These are phyloP conservation scores for Turdus rufiventris DNA, from an alignment of 2,113 vertebrate genomes.

Conservation along the genomic window DNA sequence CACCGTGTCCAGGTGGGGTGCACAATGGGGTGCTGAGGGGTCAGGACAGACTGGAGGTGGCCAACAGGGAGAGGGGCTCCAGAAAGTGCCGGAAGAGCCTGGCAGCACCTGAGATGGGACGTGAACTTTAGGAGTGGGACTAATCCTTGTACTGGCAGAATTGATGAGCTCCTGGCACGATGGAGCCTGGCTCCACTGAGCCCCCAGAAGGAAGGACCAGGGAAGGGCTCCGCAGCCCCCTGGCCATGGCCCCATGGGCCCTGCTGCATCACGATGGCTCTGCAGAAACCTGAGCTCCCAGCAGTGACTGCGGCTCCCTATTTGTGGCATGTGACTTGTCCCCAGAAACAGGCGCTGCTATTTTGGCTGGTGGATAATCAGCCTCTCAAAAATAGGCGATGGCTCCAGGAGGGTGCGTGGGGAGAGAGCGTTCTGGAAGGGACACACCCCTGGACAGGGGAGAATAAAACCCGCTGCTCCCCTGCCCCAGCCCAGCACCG, in stretches of 20 bases:
- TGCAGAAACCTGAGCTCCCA: conserved; percentile 47
- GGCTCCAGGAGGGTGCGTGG: conserved; percentile 13
- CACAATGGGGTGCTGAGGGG: no score
- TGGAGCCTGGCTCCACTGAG: accelerated
- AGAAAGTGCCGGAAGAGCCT: neutral
- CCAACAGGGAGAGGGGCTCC: no score
- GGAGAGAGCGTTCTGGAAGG: conserved; percentile 53
- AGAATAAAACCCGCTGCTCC: conserved; percentile 30
- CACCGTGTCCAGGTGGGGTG: neutral
- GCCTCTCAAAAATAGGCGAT: conserved; percentile 56
- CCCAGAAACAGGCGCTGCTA: conserved; percentile 38
- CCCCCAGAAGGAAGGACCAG: accelerated
- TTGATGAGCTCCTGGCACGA: accelerated
- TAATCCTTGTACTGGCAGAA: accelerated
- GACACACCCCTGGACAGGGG: neutral
- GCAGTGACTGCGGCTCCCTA: conserved; percentile 1
- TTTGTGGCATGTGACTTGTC: conserved; percentile 24
- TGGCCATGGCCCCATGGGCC: accelerated
- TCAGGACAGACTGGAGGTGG: neutral
- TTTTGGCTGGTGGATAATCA: conserved; percentile 44
- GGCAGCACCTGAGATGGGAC: neutral
- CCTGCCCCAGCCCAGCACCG: neutral
- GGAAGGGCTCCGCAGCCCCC: neutral
- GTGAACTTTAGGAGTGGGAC: neutral
- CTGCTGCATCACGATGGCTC: conserved; percentile 27